These are phyloP conservation scores for Luffia ferchaultella DNA, from an alignment of 2,888 invertebrate species.

Conservation along the genomic window DNA sequence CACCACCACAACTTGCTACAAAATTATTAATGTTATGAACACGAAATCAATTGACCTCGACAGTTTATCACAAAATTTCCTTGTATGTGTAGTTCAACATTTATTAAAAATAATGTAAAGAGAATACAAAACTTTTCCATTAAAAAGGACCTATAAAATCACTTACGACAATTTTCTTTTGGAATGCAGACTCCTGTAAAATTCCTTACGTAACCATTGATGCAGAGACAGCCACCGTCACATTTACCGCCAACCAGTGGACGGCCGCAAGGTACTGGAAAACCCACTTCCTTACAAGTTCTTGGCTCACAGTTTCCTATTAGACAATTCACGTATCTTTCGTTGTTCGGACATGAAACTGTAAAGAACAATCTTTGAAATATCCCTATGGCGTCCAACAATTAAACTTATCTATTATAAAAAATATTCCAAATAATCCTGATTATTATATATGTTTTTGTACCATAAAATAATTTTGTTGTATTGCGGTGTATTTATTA, in stretches of 20 bases:
- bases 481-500: too few species aligned
- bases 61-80: too few species aligned
- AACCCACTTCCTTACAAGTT: constrained; percentile 2
- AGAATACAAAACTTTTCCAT: too few species aligned
- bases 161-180: constrained; percentile 15
- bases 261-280: constrained; percentile 1
- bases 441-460: too few species aligned
- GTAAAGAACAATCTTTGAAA: background rate
- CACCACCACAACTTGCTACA: background rate
- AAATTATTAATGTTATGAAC: background rate
- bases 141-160: too few species aligned
- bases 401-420: background rate
- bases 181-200: constrained; percentile 13
- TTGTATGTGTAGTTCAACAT: too few species aligned
- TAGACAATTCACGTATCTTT: constrained; percentile 1
- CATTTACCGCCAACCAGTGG: constrained; percentile 4
- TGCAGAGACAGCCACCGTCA: constrained; percentile 17
- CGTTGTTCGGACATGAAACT: constrained; percentile 3
- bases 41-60: too few species aligned
- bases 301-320: constrained; percentile 1
- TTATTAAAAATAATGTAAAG: too few species aligned
- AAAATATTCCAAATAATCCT: background rate
- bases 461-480: too few species aligned
- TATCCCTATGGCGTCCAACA: too few species aligned
- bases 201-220: constrained; percentile 15